Base-by-base conservation (phyloP, 2,888 invertebrate genomes). In the Nephrotoma appendiculata region DNA sequence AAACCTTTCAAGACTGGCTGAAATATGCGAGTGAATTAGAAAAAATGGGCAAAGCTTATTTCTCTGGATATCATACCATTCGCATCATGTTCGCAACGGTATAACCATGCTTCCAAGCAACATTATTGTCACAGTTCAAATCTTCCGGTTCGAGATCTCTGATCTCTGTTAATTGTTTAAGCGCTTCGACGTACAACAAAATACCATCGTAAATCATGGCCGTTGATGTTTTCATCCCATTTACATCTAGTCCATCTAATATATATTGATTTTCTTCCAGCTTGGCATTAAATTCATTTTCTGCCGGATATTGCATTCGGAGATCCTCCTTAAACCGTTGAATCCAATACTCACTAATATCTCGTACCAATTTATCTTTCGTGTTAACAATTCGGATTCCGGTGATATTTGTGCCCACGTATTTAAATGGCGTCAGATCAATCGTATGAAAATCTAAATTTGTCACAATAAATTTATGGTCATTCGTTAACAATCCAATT, bases 151-250 rank as follows among this genome's bases (percentile, higher is more conserved):
- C 90, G 6, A 94, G 92, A 87, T 92, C 91, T 19, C 91, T 90
- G 44, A 91, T 89, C 86, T 92, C 92, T 85, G 92, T 92, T 11
- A 96, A 91, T 89, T 95, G 95, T 89, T 94, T 94, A 87, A 98
- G 92, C 83, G 96, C 96, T 89, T 94, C 93, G 12, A 96, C 95
- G 90, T 97, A 96, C 88, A 98, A 92, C 88, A 94, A 93, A 12
- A 98, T 96, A 0, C 97, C 95, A 90, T 98, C 98, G 90, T 96
- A 95, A 88, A 97, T 93, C 88, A 98, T 92, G 6, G 97, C 98
- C 87, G 96, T 94, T 90, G 95, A 95, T 7, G 96, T 93, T 87
- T 90, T 91, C 89, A 88, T 43, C 12, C 43, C 31, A 43, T 1
- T 6, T 5, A 42, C 89, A 87, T 0, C 89, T 88, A 86, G 43